A percentile compares a stretch with the other conserved stretches of the same genome.
Conservation (phyloP, 2,113 vertebrate species). For the Dipodomys ordii region DNA sequence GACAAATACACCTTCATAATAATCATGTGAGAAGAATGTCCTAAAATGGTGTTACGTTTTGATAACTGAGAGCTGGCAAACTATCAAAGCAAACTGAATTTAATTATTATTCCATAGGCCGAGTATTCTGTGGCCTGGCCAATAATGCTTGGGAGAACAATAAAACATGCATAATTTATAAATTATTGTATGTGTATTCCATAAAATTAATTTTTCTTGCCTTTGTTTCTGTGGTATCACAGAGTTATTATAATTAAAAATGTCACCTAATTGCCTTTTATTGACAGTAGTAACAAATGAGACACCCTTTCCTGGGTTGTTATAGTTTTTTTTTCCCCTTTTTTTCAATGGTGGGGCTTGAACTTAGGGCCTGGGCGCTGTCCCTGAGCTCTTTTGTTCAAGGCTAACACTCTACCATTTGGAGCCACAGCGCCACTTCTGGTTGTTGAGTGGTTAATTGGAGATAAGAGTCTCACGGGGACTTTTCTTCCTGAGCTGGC, state of each 20-base stretch:
- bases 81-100: background rate
- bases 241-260: slow-evolving; percentile 52
- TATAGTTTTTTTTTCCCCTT: too few relatives aligned
- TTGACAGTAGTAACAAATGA: background rate
- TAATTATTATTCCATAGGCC: background rate
- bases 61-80: slow-evolving; percentile 22
- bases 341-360: too few relatives aligned
- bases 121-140: slow-evolving; percentile 18
- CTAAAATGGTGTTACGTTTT: slow-evolving; percentile 20
- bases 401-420: too few relatives aligned
- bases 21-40: background rate
- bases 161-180: background rate
- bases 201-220: slow-evolving; percentile 9
- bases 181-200: background rate
- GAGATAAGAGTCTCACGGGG: too few relatives aligned
- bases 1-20: slow-evolving; percentile 56
- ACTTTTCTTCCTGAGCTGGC: too few relatives aligned
- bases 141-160: background rate
- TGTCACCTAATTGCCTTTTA: slow-evolving; percentile 38
- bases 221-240: background rate
- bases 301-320: background rate
- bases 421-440: too few relatives aligned
- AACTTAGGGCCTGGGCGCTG: too few relatives aligned
- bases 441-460: too few relatives aligned
- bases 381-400: too few relatives aligned